A percentile compares a stretch with the other conserved stretches of the same genome.
These are phyloP conservation scores for Hyles vespertilio DNA, from an alignment of 1,140 invertebrate species.

Conservation along the genomic window DNA sequence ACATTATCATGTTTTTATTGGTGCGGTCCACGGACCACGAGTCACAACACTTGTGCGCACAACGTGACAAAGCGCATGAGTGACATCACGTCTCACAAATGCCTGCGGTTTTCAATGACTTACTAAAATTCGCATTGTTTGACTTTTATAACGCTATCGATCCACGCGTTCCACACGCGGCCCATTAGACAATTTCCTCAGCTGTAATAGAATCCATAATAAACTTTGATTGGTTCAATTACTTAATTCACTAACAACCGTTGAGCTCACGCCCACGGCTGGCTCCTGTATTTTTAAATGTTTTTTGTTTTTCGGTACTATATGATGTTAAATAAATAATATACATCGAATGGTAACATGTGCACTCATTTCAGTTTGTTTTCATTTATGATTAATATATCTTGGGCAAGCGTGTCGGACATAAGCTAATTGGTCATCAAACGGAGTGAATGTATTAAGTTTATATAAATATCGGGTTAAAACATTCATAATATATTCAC, in stretches of 20 bases:
- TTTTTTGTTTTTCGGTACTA: not conserved
- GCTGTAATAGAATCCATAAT: constrained; percentile 25
- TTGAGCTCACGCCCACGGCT: constrained; percentile 23
- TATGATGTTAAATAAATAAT: no score
- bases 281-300: constrained; percentile 13
- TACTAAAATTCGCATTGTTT: constrained; percentile 21
- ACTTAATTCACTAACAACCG: constrained; percentile 38
- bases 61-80: constrained; percentile 46
- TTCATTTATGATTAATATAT: no score
- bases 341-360: no score
- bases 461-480: no score
- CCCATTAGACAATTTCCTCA: constrained; percentile 9
- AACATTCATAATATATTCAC: no score
- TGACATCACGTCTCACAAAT: constrained; percentile 58
- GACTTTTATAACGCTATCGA: constrained; percentile 6
- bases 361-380: no score
- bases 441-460: no score
- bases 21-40: constrained; percentile 11
- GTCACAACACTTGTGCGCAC: constrained; percentile 46
- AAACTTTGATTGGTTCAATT: constrained; percentile 37
- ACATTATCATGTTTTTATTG: constrained; percentile 58
- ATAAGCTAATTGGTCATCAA: no score
- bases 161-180: not conserved
- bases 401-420: no score
- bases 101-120: constrained; percentile 28